These are phyloP conservation scores for Hyppa rectilinea DNA, from an alignment of 2,888 invertebrate species.

Conservation along the genomic window DNA sequence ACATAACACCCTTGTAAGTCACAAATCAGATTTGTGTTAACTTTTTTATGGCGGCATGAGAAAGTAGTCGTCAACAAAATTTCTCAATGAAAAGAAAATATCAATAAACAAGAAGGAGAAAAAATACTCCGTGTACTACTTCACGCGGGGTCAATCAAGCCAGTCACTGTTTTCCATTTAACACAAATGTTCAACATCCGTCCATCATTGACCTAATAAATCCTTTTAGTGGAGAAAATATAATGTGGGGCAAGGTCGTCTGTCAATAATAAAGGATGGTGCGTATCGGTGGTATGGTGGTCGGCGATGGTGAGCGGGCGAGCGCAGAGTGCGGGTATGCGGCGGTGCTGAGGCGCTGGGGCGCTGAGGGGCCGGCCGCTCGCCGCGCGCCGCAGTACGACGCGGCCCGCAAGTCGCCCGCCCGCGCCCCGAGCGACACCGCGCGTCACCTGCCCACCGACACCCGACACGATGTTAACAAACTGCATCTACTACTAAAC, in stretches of 20 bases:
- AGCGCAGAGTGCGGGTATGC: conserved; percentile 73
- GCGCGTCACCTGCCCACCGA: conserved; percentile 69
- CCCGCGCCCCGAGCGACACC: conserved; percentile 71
- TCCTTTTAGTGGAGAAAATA: conserved; percentile 76
- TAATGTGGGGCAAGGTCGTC: conserved; percentile 86
- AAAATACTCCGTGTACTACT: conserved; percentile 29
- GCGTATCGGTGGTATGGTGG: conserved; percentile 74
- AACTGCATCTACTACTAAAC: conserved; percentile 68
- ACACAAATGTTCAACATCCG: conserved; percentile 68
- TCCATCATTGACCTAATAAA: conserved; percentile 80
- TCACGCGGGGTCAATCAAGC: conserved; percentile 60
- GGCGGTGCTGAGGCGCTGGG: conserved; percentile 69
- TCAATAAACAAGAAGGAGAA: conserved; percentile 44
- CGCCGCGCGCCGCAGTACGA: conserved; percentile 85
- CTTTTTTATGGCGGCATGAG: conserved; percentile 25
- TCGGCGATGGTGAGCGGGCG: conserved; percentile 63
- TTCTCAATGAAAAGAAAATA: conserved; percentile 51
- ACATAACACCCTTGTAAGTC: conserved; percentile 8
- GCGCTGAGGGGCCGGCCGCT: conserved; percentile 62
- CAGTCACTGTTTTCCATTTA: conserved; percentile 69
- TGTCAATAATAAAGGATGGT: conserved; percentile 87
- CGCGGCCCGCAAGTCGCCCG: conserved; percentile 84
- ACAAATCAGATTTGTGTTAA: conserved; percentile 20
- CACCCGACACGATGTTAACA: conserved; percentile 70
- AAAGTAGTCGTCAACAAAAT: conserved; percentile 31